A percentile compares a stretch with the other conserved stretches of the same genome.
Evolutionary conservation across 2,113 vertebrate genomes (phyloP).

Genomic region (western clawed frog (Xenopus tropicalis)): DNA sequence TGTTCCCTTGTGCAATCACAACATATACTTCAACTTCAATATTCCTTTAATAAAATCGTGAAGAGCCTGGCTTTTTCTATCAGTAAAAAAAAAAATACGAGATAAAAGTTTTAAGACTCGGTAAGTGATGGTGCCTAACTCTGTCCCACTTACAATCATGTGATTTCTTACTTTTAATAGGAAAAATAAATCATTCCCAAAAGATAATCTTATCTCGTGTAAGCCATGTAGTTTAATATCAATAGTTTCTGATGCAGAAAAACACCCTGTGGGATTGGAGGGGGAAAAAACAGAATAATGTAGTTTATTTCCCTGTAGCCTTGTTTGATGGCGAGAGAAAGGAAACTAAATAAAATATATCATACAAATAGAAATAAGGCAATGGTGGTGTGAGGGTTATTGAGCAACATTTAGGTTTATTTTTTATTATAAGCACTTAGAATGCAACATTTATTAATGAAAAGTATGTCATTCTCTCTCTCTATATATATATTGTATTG

Average conservation of each 20-base stretch:
- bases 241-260: slow-evolving; percentile 50
- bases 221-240: slow-evolving; percentile 62
- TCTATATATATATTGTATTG: too few species aligned
- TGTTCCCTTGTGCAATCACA: too few species aligned
- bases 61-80: slow-evolving; percentile 45
- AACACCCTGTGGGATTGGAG: slow-evolving; percentile 36
- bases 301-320: slow-evolving; percentile 53
- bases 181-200: slow-evolving; percentile 68
- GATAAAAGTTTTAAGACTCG: slow-evolving; percentile 39
- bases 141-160: slow-evolving; percentile 57
- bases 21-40: background rate
- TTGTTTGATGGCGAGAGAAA: slow-evolving; percentile 38
- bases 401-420: too few species aligned
- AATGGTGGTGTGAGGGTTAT: background rate
- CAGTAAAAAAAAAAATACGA: slow-evolving; percentile 33
- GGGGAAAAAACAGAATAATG: slow-evolving; percentile 54
- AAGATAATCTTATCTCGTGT: slow-evolving; percentile 62
- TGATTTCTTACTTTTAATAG: slow-evolving; percentile 62
- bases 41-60: background rate
- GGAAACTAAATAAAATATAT: slow-evolving; percentile 46
- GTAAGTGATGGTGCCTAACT: slow-evolving; percentile 52
- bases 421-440: too few species aligned
- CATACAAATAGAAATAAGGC: slow-evolving; percentile 23
- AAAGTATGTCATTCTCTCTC: too few species aligned
- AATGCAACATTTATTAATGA: too few species aligned